These are phyloP conservation scores for Orchesellides sinensis DNA, from an alignment of 2,888 invertebrate species.

Conservation along the genomic window DNA sequence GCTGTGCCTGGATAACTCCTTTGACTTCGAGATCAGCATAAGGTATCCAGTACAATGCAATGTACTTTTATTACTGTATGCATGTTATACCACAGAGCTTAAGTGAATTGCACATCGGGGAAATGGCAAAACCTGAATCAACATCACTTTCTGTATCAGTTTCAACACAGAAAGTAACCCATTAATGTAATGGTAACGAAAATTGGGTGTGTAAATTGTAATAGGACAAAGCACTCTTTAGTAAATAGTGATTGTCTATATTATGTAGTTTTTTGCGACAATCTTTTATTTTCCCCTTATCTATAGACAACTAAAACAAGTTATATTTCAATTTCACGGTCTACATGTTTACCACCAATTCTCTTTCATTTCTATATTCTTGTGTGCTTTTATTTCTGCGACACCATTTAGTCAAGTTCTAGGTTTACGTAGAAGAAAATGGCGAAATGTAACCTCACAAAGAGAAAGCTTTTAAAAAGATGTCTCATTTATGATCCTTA, in stretches of 20 bases:
- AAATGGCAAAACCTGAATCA: constrained; percentile 37
- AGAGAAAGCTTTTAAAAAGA: constrained; percentile 22
- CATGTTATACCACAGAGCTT: constrained; percentile 45
- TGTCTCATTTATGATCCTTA: constrained; percentile 43
- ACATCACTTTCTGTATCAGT: constrained; percentile 9
- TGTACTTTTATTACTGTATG: no score
- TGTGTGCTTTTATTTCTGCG: constrained; percentile 20
- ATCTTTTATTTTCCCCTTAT: neutral
- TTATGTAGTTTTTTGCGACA: constrained; percentile 7
- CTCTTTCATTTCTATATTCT: neutral
- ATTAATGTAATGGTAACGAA: neutral
- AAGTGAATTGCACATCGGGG: constrained; percentile 70
- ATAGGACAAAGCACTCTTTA: constrained; percentile 33
- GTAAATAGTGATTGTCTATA: constrained; percentile 41
- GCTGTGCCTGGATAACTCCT: no score
- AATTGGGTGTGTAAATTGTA: constrained; percentile 7
- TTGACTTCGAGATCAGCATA: no score
- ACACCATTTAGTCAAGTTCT: constrained; percentile 37
- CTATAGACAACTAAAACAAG: no score
- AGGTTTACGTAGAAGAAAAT: neutral
- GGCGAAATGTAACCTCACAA: neutral
- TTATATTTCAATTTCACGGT: neutral
- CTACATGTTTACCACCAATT: neutral
- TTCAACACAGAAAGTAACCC: neutral
- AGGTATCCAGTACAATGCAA: no score